These are phyloP conservation scores for Penaeus chinensis DNA, from an alignment of 1,140 invertebrate species.

Conservation along the genomic window DNA sequence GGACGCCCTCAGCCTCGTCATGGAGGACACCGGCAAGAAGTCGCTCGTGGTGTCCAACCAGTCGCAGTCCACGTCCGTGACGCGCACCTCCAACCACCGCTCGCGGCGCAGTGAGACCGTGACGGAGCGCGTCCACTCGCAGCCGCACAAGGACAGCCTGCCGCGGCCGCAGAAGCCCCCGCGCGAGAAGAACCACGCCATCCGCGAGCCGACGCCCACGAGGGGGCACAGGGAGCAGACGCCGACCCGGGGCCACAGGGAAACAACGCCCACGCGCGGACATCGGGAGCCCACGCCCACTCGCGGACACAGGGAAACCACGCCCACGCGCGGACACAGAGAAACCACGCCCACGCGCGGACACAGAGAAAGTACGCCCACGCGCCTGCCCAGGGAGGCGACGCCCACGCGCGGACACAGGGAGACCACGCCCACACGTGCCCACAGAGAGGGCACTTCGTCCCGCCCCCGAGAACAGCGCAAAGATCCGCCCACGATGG, in stretches of 20 bases:
- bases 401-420: slow-evolving; percentile 23
- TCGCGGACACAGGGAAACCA: neutral
- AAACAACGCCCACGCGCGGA: neutral
- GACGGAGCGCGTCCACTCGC: slow-evolving; percentile 25
- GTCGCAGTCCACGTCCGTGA: slow-evolving; percentile 22
- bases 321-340: slow-evolving; percentile 2
- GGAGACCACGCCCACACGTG: neutral
- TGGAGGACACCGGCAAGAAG: slow-evolving; percentile 56
- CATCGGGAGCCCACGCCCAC: neutral
- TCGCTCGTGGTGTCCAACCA: slow-evolving; percentile 54
- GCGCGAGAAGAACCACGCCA: slow-evolving; percentile 29
- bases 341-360: neutral
- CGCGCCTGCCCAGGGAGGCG: neutral
- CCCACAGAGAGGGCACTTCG: slow-evolving; percentile 19
- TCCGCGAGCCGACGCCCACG: slow-evolving; percentile 3
- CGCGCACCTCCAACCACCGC: slow-evolving; percentile 30
- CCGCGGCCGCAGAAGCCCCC: slow-evolving; percentile 8
- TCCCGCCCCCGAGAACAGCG: slow-evolving; percentile 4
- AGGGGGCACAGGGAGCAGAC: slow-evolving; percentile 1
- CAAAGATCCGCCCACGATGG: slow-evolving; percentile 12
- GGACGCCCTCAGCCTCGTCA: slow-evolving; percentile 57
- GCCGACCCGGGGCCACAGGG: neutral
- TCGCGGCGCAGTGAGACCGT: slow-evolving; percentile 18
- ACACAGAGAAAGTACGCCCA: neutral
- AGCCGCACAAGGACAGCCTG: slow-evolving; percentile 21